Percentiles rank a stretch among this genome's conserved stretches.
These are phyloP conservation scores for Liparis tanakae DNA, from an alignment of 2,797 vertebrate genomes.

Conservation along the genomic window DNA sequence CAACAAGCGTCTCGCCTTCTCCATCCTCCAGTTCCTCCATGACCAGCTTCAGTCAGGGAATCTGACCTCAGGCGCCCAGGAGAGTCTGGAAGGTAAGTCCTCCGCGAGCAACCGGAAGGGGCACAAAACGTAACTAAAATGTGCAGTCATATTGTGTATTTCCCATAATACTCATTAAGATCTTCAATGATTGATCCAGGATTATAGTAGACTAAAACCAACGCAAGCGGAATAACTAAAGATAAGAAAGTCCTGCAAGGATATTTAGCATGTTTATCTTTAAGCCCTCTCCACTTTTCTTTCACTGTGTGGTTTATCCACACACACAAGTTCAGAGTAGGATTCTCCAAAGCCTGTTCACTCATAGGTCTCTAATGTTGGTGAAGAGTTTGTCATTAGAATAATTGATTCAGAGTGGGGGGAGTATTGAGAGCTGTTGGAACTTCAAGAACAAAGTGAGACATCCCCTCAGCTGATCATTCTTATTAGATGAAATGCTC, in stretches of 20 bases:
- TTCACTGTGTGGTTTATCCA: not conserved
- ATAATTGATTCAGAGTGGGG: not conserved
- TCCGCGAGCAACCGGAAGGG: not conserved
- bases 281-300: not conserved
- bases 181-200: not conserved
- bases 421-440: not conserved
- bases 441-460: not conserved
- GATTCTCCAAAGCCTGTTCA: not conserved
- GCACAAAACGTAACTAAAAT: not conserved
- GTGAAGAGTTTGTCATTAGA: not conserved
- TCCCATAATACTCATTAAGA: not conserved
- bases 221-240: not conserved
- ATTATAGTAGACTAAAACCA: not conserved
- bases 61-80: slow-evolving; percentile 91
- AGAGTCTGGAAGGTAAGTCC: slow-evolving; percentile 93
- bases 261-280: not conserved
- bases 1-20: slow-evolving; percentile 91
- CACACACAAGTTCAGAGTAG: not conserved
- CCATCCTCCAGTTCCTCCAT: slow-evolving; percentile 95
- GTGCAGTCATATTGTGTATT: not conserved
- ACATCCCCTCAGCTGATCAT: not conserved
- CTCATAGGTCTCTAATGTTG: not conserved
- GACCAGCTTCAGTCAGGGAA: slow-evolving; percentile 88
- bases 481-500: not conserved
- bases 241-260: not conserved